Base-by-base conservation (phyloP, 2,113 vertebrate genomes). In the Urocynchramus pylzowi region DNA sequence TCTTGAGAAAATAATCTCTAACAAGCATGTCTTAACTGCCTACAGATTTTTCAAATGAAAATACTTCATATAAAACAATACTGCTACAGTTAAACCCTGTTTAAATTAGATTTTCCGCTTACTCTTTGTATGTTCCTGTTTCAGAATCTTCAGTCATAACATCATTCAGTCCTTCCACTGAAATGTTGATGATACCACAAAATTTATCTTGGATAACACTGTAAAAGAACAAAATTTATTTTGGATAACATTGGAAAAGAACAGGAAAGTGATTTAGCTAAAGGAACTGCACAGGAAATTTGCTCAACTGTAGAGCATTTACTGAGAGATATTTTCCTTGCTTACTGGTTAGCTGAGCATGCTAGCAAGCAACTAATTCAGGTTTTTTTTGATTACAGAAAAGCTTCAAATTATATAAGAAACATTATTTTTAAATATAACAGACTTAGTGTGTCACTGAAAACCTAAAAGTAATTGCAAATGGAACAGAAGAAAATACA, bases 201-300 rank as follows among this genome's bases (percentile, higher is more conserved):
- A 99, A 99, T 97, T 99, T 99, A 97, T 99, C 99, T 96, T 99
- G 99, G 95, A 99, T 98, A 97, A 99, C 98, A 96, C 99, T 99
- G 97, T 68, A 94, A 97, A 78, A 93, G 42, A 95, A 74, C 98
- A 99, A 96, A 99, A 99, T 97, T 99, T 99, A 97, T 99, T 99
- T 97, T 99, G 98, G 95, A 99, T 98, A 97, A 99, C 97, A 94
- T 97, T 99, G 97, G 82, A 89, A 97, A 81, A 97, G 81, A 97
- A 97, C 56, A 96, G 88, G 88, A 97, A 96, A 97, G 71, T 60
- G 64, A 59, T 41, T 95, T 93, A 85, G 78, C 31, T 93, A 57
- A 70, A 93, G 13, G 69, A 96, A 88, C 88, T 92, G 76, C 94
- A 91, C 59, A 93, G 77, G 73, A 89, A 88, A 95, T 86, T 54